Conservation (phyloP, 2,797 vertebrate genomes). For the Centroberyx gerrardi region DNA sequence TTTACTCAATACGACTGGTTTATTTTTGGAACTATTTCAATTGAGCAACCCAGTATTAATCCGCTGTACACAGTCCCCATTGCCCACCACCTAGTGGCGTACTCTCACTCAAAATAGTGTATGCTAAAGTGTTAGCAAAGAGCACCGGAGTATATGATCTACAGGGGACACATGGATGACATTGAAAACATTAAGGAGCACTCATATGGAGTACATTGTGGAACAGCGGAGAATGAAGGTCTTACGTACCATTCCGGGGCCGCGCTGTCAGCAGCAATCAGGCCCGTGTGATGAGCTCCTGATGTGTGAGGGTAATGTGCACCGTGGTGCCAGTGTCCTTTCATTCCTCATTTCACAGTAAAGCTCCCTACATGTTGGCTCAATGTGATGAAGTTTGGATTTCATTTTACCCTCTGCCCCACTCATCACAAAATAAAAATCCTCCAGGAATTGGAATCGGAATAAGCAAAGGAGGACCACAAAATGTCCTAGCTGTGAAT, state of each 20-base stretch:
- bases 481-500: slow-evolving; percentile 30
- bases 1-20: too few relatives aligned
- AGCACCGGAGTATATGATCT: slow-evolving; percentile 10
- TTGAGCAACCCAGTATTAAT: too few relatives aligned
- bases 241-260: background rate
- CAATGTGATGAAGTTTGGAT: slow-evolving; percentile 66
- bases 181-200: slow-evolving; percentile 25
- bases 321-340: slow-evolving; percentile 48
- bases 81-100: too few relatives aligned
- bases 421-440: background rate
- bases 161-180: background rate
- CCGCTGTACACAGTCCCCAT: too few relatives aligned
- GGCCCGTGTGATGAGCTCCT: slow-evolving; percentile 59
- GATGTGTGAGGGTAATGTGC: slow-evolving; percentile 52
- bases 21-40: too few relatives aligned
- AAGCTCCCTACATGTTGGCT: slow-evolving; percentile 66
- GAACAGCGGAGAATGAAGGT: background rate
- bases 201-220: background rate
- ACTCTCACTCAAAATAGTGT: too few relatives aligned
- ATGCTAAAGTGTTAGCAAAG: too few relatives aligned
- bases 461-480: slow-evolving; percentile 14
- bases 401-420: slow-evolving; percentile 49
- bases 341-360: slow-evolving; percentile 70
- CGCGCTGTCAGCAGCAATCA: slow-evolving; percentile 63
- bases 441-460: slow-evolving; percentile 38